A percentile compares a stretch with the other conserved stretches of the same genome.
phyloP scores from a whole-genome alignment of 2,888 invertebrate genomes.

The Polyommatus iphigenia region DNA sequence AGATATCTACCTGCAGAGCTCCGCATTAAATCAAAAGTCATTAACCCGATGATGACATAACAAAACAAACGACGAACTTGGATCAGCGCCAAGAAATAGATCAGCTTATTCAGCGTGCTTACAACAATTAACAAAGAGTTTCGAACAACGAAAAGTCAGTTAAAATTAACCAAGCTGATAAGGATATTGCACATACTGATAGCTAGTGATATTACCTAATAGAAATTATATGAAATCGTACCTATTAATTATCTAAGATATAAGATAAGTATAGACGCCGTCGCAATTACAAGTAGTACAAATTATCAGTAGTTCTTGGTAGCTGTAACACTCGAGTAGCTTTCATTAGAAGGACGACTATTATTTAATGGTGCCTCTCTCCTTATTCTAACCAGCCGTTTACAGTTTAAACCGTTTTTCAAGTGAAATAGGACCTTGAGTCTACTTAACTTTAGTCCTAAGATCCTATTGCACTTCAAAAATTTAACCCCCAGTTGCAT shows the following conservation, averaged over 20 bases:
- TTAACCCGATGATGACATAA: slow-evolving; percentile 3
- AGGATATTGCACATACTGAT: background rate
- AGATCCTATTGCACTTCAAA: too few species aligned
- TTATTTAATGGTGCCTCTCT: too few species aligned
- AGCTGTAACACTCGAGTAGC: background rate
- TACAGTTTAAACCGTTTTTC: too few species aligned
- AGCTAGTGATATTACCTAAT: background rate
- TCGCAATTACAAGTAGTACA: background rate
- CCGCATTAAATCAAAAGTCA: background rate
- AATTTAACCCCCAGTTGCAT: too few species aligned
- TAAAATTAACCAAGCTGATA: background rate
- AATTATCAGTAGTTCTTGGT: background rate
- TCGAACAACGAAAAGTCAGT: background rate
- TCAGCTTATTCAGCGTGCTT: background rate
- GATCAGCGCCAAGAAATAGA: background rate
- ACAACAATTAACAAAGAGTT: background rate
- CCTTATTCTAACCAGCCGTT: too few species aligned
- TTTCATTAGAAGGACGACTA: background rate
- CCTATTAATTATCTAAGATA: background rate
- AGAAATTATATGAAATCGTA: background rate
- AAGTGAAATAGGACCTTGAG: too few species aligned
- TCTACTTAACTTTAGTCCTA: too few species aligned
- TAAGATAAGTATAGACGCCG: background rate
- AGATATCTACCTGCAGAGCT: background rate
- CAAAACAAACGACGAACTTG: slow-evolving; percentile 7